phyloP scores from a whole-genome alignment of 2,888 invertebrate species.

The Stenichneumon culpator region DNA sequence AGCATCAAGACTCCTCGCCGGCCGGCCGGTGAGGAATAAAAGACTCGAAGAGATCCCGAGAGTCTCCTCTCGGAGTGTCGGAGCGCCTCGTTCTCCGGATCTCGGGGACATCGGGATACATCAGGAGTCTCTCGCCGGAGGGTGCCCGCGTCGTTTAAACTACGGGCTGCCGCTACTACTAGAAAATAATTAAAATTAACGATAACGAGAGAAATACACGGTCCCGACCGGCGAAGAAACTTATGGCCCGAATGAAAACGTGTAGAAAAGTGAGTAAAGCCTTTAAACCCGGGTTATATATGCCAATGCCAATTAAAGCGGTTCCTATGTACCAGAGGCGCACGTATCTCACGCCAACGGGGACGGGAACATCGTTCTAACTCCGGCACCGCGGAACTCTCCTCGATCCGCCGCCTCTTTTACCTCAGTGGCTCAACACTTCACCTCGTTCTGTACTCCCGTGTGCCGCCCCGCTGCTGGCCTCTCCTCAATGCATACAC shows the following conservation, averaged over 20 bases:
- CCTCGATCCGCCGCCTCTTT: slow-evolving; percentile 11
- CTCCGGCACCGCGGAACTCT: slow-evolving; percentile 20
- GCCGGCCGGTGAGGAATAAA: slow-evolving; percentile 44
- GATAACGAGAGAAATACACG: slow-evolving; percentile 77
- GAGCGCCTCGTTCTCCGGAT: neutral
- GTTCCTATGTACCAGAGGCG: slow-evolving; percentile 62
- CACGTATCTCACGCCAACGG: slow-evolving; percentile 55
- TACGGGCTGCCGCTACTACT: slow-evolving; percentile 73
- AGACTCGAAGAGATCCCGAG: slow-evolving; percentile 54
- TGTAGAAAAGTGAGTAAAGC: slow-evolving; percentile 23
- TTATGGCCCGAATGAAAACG: slow-evolving; percentile 13
- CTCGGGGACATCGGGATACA: slow-evolving; percentile 44
- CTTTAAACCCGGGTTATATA: slow-evolving; percentile 73
- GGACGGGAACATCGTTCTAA: slow-evolving; percentile 46
- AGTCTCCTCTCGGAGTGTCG: slow-evolving; percentile 37
- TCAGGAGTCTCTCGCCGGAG: slow-evolving; percentile 69
- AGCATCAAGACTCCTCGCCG: slow-evolving; percentile 25
- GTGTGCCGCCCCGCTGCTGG: neutral
- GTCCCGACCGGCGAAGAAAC: slow-evolving; percentile 58
- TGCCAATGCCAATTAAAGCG: slow-evolving; percentile 80
- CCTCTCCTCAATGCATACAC: slow-evolving; percentile 6
- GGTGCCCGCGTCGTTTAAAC: slow-evolving; percentile 69
- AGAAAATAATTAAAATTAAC: slow-evolving; percentile 82
- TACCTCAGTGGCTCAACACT: neutral
- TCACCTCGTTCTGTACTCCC: slow-evolving; percentile 3